Evolutionary conservation across 1,140 invertebrate species (phyloP).

Genomic region (Drosophila sp.): DNA sequence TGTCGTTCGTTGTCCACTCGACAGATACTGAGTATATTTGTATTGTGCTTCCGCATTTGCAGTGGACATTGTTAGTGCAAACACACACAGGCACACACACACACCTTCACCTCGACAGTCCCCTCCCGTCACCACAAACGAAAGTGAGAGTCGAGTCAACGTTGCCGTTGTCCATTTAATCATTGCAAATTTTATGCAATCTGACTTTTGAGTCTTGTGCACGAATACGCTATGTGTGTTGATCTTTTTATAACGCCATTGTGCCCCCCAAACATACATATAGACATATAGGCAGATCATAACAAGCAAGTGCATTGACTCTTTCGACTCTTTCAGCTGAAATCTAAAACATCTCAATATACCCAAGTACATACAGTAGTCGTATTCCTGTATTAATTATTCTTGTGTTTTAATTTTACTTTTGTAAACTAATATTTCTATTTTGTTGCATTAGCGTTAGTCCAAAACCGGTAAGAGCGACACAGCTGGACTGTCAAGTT

Average conservation of each 20-base stretch:
- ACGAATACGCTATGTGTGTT: constrained; percentile 22
- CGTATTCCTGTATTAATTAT: constrained; percentile 11
- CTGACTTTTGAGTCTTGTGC: constrained; percentile 52
- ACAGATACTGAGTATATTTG: background rate
- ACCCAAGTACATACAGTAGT: constrained; percentile 4
- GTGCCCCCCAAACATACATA: constrained; percentile 11
- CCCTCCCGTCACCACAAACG: constrained; percentile 34
- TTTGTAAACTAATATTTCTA: no score
- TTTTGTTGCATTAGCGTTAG: background rate
- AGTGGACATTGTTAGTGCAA: constrained; percentile 32
- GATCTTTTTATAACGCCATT: constrained; percentile 69
- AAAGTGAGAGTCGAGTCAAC: constrained; percentile 62
- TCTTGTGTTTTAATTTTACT: constrained; percentile 26
- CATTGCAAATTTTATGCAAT: constrained; percentile 83
- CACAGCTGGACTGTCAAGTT: constrained; percentile 14
- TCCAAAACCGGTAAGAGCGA: constrained; percentile 40
- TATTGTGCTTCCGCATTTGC: constrained; percentile 65
- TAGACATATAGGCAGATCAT: constrained; percentile 39
- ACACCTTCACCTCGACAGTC: background rate
- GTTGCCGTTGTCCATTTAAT: constrained; percentile 68
- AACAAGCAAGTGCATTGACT: constrained; percentile 72
- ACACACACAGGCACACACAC: constrained; percentile 3
- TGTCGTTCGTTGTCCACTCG: background rate
- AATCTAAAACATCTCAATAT: constrained; percentile 32
- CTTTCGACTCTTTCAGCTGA: constrained; percentile 47